Evolutionary conservation across 2,888 invertebrate species (phyloP), one percentile per base, ranked within the genome.

Genomic region (Gymnosoma rotundatum): DNA sequence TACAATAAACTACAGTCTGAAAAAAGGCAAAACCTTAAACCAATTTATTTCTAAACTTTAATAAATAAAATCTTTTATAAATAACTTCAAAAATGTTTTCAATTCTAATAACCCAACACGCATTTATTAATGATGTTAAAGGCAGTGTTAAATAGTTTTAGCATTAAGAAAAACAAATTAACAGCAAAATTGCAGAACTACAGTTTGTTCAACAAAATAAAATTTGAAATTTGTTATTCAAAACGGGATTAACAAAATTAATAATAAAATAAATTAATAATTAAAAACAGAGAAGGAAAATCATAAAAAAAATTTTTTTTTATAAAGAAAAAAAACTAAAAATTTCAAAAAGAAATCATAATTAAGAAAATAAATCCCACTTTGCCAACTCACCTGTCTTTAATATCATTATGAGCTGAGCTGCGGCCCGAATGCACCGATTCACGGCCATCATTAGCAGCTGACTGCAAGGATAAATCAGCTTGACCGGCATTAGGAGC

Each of bases 371-470:
- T 48, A 48, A 73, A 64, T 21, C 6, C 67, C 74, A 85, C 73
- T 48, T 79, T 50, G 52, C 1, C 5, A 80, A 93, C 93, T 91
- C 93, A 94, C 93, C 95, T 94, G 87, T 94, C 93, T 88, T 94
- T 94, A 10, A 83, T 58, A 58, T 95, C 96, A 91, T 95, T 95
- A 78, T 90, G 89, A 87, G 95, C 94, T 83, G 96, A 96, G 92
- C 96, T 96, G 87, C 96, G 94, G 63, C 97, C 97, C 20, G 97
- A 97, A 93, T 96, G 96, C 73, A 96, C 96, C 88, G 96, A 96
- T 85, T 95, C 96, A 86, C 96, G 94, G 87, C 96, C 96, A 88
- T 95, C 96, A 12, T 84, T 84, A 73, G 50, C 61, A 9, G 86
- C 78, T 4, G 86, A 50, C 4, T 87, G 45, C 20, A 86, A 32